phyloP scores from a whole-genome alignment of 2,888 invertebrate species.

The Tetrapedia diversipes region DNA sequence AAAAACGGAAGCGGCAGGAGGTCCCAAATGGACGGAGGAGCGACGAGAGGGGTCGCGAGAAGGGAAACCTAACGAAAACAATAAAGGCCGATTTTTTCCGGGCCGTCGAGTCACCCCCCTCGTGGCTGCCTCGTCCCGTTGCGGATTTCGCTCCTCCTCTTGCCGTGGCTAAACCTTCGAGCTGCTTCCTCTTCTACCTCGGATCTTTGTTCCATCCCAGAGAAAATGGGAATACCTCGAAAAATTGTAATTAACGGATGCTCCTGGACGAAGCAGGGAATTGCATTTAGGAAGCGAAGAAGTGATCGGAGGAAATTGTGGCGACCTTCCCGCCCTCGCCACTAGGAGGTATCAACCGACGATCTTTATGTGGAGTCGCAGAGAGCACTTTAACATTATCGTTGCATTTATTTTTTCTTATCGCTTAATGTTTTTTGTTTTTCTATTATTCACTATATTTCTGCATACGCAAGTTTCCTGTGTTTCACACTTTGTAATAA shows the following conservation, averaged over 20 bases:
- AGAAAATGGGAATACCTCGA: not conserved
- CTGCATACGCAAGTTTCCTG: too few species aligned
- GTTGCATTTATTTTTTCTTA: too few species aligned
- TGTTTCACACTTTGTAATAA: too few species aligned
- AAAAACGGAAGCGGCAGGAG: constrained; percentile 23
- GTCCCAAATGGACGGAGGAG: constrained; percentile 50
- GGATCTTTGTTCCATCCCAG: not conserved
- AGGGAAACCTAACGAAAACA: constrained; percentile 77
- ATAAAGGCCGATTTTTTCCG: constrained; percentile 80
- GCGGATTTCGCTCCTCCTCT: constrained; percentile 42
- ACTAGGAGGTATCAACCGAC: too few species aligned
- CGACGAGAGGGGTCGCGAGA: constrained; percentile 54
- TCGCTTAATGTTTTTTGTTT: too few species aligned
- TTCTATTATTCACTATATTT: too few species aligned
- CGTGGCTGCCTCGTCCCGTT: constrained; percentile 25
- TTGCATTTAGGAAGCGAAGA: not conserved
- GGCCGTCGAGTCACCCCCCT: constrained; percentile 61
- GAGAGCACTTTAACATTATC: too few species aligned
- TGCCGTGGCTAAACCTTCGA: constrained; percentile 18
- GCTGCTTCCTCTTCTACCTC: constrained; percentile 6
- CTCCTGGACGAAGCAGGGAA: not conserved
- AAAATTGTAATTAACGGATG: constrained; percentile 1
- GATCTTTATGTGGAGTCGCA: too few species aligned
- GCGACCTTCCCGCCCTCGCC: too few species aligned
- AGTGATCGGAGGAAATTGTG: not conserved